A percentile compares a stretch with the other conserved stretches of the same genome.
These are phyloP conservation scores for Oasisia sp. DNA, from an alignment of 2,888 invertebrate genomes.

Conservation along the genomic window DNA sequence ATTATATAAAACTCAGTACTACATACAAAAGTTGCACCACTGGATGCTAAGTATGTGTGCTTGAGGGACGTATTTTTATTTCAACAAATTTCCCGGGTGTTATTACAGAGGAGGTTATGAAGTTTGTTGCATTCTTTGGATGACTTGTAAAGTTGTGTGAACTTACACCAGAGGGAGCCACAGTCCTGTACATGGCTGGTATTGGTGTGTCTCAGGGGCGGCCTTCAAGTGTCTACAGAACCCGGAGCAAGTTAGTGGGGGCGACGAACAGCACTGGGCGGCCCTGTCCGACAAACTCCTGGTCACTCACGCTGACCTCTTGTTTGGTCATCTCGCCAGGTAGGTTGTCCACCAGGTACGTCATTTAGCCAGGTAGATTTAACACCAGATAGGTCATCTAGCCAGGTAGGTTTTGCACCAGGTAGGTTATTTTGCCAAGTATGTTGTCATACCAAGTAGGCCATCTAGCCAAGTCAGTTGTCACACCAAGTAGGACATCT, in stretches of 20 bases:
- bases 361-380: constrained; percentile 72
- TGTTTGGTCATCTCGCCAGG: constrained; percentile 76
- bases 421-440: too few species aligned
- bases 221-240: constrained; percentile 55
- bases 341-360: constrained; percentile 73
- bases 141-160: background rate
- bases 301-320: constrained; percentile 73
- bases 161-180: background rate
- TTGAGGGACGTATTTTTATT: too few species aligned
- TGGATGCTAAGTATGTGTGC: background rate
- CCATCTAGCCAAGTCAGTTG: too few species aligned
- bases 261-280: constrained; percentile 56
- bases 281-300: constrained; percentile 64
- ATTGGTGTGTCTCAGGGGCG: constrained; percentile 48
- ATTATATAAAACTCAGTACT: too few species aligned
- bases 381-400: constrained; percentile 66
- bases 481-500: too few species aligned
- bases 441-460: too few species aligned
- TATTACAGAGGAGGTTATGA: background rate
- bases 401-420: too few species aligned
- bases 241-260: constrained; percentile 45
- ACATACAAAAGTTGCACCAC: background rate
- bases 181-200: background rate
- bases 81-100: background rate
- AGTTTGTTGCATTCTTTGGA: background rate